Conservation (phyloP, 2,888 invertebrate species). For the Saturnia japonica region DNA sequence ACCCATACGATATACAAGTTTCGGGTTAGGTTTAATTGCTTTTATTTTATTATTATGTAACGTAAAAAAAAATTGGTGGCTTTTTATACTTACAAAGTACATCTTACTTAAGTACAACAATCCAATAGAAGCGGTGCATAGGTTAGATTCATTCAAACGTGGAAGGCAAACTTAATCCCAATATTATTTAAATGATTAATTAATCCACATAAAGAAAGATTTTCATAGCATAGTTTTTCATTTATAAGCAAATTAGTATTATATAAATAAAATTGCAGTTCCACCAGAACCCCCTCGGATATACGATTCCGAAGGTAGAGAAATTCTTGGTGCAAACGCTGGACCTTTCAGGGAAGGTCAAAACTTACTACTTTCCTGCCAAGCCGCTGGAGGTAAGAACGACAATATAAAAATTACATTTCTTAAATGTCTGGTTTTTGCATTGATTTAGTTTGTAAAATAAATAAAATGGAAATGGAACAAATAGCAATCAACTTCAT, state of each 20-base stretch:
- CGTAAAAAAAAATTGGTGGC: too few relatives aligned
- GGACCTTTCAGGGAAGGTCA: constrained; percentile 94
- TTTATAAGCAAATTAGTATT: background rate
- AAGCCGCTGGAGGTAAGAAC: constrained; percentile 91
- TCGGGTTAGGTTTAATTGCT: too few relatives aligned
- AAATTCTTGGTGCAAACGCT: constrained; percentile 87
- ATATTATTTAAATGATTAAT: background rate
- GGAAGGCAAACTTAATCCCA: background rate
- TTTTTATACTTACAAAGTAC: too few relatives aligned
- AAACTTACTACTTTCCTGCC: constrained; percentile 91
- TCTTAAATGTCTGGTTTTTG: background rate
- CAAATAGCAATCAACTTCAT: background rate
- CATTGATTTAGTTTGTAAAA: background rate
- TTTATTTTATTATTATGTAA: too few relatives aligned
- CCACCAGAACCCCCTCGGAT: constrained; percentile 91
- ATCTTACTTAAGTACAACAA: too few relatives aligned
- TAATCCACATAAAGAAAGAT: background rate
- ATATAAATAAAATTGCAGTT: constrained; percentile 73
- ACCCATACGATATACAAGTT: too few relatives aligned
- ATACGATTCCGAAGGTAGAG: constrained; percentile 91
- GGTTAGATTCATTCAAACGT: too few relatives aligned
- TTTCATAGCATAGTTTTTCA: background rate
- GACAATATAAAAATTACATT: background rate
- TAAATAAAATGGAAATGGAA: background rate
- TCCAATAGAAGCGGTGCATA: too few relatives aligned